These are phyloP conservation scores for Crypturellus tataupa DNA, from an alignment of 2,797 vertebrate genomes.

Conservation along the genomic window DNA sequence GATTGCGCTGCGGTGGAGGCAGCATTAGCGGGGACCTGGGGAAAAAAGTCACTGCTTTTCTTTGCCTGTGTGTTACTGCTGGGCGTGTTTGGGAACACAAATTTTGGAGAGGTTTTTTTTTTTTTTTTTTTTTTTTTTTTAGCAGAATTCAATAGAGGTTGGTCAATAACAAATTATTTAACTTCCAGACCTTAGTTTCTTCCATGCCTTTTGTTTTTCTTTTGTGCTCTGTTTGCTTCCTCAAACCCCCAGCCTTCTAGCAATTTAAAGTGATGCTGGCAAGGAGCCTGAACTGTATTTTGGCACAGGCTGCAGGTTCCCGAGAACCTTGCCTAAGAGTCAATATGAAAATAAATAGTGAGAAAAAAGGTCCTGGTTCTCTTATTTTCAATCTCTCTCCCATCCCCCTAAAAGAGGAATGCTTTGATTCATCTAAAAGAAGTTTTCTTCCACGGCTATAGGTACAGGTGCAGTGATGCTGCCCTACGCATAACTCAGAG, in stretches of 20 bases:
- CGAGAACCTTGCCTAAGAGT: background rate
- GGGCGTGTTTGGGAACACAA: background rate
- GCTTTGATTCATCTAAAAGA: background rate
- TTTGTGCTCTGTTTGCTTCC: background rate
- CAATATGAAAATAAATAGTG: background rate
- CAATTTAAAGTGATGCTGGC: background rate
- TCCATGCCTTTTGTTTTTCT: background rate
- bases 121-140: background rate
- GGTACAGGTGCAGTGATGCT: fast-evolving
- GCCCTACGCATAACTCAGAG: background rate
- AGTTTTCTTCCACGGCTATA: background rate
- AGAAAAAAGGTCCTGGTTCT: background rate
- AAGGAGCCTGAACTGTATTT: background rate
- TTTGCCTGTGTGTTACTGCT: background rate
- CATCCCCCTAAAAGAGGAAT: fast-evolving
- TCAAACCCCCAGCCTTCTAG: background rate
- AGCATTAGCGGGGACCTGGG: background rate
- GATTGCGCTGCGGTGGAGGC: background rate
- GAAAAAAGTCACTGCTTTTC: too few species aligned
- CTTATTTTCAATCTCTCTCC: background rate
- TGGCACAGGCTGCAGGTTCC: background rate
- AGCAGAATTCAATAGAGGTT: background rate
- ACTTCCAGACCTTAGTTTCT: background rate
- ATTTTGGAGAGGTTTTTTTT: background rate
- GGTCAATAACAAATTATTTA: background rate